Evolutionary conservation across 2,797 vertebrate species (phyloP).

Genomic region (Acestrorhynchus altus): DNA sequence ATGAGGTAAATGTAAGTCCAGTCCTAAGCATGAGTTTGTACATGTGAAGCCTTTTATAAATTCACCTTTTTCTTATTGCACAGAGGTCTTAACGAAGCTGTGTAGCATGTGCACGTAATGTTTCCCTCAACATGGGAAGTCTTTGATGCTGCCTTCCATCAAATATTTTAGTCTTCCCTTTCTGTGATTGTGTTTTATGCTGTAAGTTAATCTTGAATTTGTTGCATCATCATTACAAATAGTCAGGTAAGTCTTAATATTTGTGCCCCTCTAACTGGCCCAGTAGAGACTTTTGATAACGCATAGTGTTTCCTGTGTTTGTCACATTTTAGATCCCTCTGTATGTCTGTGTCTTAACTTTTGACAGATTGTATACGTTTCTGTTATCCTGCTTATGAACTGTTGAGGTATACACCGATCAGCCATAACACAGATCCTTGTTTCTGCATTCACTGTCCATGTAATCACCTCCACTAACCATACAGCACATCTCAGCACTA

Average conservation of each 20-base stretch:
- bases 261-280: background rate
- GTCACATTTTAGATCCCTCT: background rate
- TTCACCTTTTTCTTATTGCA: constrained; percentile 18
- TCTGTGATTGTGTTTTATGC: background rate
- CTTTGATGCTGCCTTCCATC: background rate
- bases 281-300: background rate
- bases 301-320: background rate
- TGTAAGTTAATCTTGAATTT: background rate
- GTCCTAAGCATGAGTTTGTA: constrained; percentile 33
- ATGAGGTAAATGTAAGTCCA: constrained; percentile 73
- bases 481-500: too few species aligned
- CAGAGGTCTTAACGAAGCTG: too few species aligned
- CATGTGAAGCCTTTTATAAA: constrained; percentile 46
- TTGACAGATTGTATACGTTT: background rate
- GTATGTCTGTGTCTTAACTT: background rate
- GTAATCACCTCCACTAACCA: too few species aligned
- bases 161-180: background rate
- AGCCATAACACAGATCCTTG: too few species aligned
- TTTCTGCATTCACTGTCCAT: too few species aligned
- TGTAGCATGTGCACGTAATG: constrained; percentile 24
- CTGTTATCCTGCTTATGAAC: too few species aligned
- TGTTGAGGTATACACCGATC: accelerated
- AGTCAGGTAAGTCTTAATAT: background rate
- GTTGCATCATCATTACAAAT: background rate
- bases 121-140: constrained; percentile 14